These are phyloP conservation scores for Cheilosia grossa DNA, from an alignment of 2,888 invertebrate genomes.

Conservation along the genomic window DNA sequence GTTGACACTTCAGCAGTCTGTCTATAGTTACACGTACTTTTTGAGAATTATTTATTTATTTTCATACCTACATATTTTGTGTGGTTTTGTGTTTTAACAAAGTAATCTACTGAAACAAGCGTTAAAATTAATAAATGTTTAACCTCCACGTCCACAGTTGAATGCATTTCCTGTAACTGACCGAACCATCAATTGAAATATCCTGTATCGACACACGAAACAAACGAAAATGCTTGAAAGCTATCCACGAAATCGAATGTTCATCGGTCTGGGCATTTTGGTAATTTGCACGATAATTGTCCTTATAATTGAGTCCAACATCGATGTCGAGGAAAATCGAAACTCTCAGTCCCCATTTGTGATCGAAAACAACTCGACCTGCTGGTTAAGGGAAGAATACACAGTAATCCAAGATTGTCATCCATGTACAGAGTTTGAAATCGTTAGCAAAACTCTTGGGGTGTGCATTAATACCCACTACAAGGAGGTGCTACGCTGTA, in stretches of 20 bases:
- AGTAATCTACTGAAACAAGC: background rate
- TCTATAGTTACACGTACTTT: constrained; percentile 22
- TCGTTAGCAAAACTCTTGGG: constrained; percentile 91
- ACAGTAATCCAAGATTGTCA: constrained; percentile 90
- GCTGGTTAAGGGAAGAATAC: constrained; percentile 89
- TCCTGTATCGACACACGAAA: background rate
- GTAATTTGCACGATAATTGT: constrained; percentile 92
- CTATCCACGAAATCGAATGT: constrained; percentile 93
- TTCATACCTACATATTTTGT: constrained; percentile 13
- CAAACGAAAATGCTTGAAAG: constrained; percentile 89
- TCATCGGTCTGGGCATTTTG: constrained; percentile 89
- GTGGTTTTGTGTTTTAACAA: constrained; percentile 17
- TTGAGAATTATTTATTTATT: constrained; percentile 5
- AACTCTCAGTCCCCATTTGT: constrained; percentile 84
- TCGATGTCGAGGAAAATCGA: constrained; percentile 76
- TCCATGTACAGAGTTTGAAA: constrained; percentile 94
- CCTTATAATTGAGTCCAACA: constrained; percentile 90
- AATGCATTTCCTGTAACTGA: background rate
- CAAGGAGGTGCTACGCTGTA: constrained; percentile 92
- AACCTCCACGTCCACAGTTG: background rate
- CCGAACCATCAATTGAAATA: background rate
- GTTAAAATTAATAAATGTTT: background rate
- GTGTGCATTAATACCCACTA: constrained; percentile 93
- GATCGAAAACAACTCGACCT: constrained; percentile 91
- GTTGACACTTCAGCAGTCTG: constrained; percentile 33